phyloP scores from a whole-genome alignment of 2,113 vertebrate species.

The Salvelinus fontinalis region DNA sequence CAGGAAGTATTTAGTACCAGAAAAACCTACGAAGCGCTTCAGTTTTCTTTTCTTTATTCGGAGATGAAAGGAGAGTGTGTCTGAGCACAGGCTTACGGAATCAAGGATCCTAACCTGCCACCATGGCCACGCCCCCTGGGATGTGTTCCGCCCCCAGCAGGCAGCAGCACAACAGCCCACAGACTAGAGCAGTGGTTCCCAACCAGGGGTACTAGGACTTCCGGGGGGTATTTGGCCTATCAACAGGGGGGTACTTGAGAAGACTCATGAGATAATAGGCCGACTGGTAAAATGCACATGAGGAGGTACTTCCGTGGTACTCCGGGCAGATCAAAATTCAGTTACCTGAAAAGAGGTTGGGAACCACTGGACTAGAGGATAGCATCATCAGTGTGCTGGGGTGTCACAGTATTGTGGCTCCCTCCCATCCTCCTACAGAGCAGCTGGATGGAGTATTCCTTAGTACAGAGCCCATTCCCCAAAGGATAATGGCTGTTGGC shows the following conservation, averaged over 20 bases:
- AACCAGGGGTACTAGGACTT: no score
- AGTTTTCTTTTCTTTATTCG: slow-evolving; percentile 33
- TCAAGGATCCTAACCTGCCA: slow-evolving; percentile 45
- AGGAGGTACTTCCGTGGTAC: no score
- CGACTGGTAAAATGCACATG: no score
- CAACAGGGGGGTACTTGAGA: no score
- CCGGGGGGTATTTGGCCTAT: no score
- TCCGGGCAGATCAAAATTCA: no score
- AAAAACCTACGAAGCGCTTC: slow-evolving; percentile 69
- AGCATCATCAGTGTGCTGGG: background rate
- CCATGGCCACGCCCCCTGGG: background rate
- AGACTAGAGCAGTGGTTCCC: background rate
- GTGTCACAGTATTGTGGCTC: background rate
- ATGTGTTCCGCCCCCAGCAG: slow-evolving; percentile 6
- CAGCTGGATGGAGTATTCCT: slow-evolving; percentile 8
- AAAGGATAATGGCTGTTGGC: background rate
- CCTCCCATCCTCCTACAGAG: slow-evolving; percentile 9
- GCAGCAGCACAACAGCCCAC: slow-evolving; percentile 12
- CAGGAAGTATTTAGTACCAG: slow-evolving; percentile 63
- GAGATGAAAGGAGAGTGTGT: slow-evolving; percentile 57
- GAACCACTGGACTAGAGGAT: background rate
- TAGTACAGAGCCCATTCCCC: slow-evolving; percentile 4
- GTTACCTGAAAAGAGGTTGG: no score
- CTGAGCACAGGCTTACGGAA: slow-evolving; percentile 60
- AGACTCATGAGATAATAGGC: no score